phyloP scores from a whole-genome alignment of 2,113 vertebrate genomes.

The Garra rufa region DNA sequence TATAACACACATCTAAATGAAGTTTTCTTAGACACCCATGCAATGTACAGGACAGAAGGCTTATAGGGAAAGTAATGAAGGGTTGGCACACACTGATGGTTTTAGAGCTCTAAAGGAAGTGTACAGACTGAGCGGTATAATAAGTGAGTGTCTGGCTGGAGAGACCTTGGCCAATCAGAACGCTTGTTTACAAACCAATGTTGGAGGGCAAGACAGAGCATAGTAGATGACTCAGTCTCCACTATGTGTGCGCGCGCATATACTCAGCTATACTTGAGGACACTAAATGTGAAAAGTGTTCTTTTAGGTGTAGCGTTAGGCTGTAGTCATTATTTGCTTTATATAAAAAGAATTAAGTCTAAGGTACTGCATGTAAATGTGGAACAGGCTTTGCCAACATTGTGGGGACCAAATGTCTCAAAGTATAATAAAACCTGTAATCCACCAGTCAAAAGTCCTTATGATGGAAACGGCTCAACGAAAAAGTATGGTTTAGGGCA shows the following conservation, averaged over 20 bases:
- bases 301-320: not conserved
- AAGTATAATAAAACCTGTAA: not conserved
- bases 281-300: not conserved
- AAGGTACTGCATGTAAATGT: not conserved
- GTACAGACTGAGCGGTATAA: slow-evolving; percentile 62
- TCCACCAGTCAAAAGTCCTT: not conserved
- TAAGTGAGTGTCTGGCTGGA: slow-evolving; percentile 67
- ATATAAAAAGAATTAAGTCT: not conserved
- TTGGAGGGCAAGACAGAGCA: slow-evolving; percentile 47
- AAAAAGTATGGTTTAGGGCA: not conserved
- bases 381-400: not conserved
- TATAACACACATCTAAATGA: not conserved
- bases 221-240: slow-evolving; percentile 59
- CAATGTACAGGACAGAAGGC: slow-evolving; percentile 59
- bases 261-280: not conserved
- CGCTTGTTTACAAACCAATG: slow-evolving; percentile 61
- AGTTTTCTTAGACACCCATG: not conserved
- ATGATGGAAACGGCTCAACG: not conserved
- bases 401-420: not conserved
- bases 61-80: slow-evolving; percentile 68
- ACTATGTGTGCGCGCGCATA: slow-evolving; percentile 44
- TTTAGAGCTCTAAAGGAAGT: slow-evolving; percentile 63
- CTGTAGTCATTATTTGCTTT: not conserved
- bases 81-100: slow-evolving; percentile 66
- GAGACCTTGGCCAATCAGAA: slow-evolving; percentile 59